Conservation (phyloP, 2,888 invertebrate genomes). For the Tiliacea citrago region DNA sequence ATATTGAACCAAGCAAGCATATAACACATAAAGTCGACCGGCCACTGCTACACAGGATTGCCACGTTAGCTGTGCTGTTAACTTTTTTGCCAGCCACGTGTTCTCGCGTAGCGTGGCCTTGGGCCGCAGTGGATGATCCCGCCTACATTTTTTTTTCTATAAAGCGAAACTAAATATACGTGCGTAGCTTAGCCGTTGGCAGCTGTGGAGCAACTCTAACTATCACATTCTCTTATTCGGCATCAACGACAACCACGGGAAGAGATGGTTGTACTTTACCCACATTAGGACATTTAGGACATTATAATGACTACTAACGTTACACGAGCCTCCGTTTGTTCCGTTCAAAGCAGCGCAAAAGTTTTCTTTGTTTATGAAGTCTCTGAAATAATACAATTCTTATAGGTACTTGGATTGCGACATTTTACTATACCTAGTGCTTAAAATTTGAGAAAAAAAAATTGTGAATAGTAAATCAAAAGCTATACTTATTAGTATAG, state of each 20-base stretch:
- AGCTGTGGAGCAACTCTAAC: background rate
- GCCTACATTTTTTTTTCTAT: too few relatives aligned
- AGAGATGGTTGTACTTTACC: too few relatives aligned
- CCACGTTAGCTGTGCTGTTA: background rate
- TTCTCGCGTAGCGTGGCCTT: background rate
- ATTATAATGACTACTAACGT: slow-evolving; percentile 64
- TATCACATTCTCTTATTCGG: background rate
- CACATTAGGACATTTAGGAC: too few relatives aligned
- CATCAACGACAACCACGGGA: too few relatives aligned
- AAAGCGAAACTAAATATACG: too few relatives aligned
- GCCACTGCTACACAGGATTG: background rate
- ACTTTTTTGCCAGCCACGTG: background rate
- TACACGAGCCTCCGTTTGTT: slow-evolving; percentile 73
- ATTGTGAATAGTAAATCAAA: background rate
- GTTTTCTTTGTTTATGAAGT: slow-evolving; percentile 67
- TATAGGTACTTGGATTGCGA: too few relatives aligned
- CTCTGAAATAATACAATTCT: slow-evolving; percentile 62
- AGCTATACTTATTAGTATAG: too few relatives aligned
- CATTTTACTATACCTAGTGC: background rate
- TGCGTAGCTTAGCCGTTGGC: too few relatives aligned
- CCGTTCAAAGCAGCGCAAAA: slow-evolving; percentile 73
- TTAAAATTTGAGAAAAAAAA: background rate
- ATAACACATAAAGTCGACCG: background rate
- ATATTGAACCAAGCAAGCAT: background rate
- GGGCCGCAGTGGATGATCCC: too few relatives aligned